Percentiles rank a stretch among this genome's conserved stretches.
phyloP scores from a whole-genome alignment of 2,888 invertebrate species.

The Lycocerus yunnanus region DNA sequence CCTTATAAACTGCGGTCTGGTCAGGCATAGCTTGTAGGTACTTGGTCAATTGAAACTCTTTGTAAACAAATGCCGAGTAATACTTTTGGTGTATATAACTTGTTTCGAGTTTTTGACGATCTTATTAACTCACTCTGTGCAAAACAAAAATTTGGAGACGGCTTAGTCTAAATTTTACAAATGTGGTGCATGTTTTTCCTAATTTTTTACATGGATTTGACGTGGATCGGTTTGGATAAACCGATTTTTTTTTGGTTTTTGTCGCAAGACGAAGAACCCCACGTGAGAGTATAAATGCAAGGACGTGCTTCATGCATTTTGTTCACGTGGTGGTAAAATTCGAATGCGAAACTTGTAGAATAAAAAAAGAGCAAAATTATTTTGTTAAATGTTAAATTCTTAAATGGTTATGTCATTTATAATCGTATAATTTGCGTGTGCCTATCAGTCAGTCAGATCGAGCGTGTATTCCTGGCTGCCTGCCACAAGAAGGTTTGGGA shows the following conservation, averaged over 20 bases:
- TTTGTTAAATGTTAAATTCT: constrained; percentile 6
- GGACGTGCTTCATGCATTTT: neutral
- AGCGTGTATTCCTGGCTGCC: constrained; percentile 94
- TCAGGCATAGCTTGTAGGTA: too few species aligned
- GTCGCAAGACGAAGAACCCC: neutral
- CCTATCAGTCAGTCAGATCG: constrained; percentile 95
- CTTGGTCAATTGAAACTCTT: too few species aligned
- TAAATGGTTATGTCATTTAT: constrained; percentile 37
- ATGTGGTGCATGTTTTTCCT: neutral
- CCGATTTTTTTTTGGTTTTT: neutral
- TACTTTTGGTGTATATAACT: neutral
- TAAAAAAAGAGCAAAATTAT: neutral
- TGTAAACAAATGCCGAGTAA: too few species aligned
- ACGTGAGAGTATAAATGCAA: neutral
- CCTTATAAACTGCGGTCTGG: too few species aligned
- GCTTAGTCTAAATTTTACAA: neutral
- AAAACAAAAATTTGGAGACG: neutral
- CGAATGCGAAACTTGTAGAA: neutral
- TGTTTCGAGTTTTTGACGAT: neutral
- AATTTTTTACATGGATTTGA: neutral
- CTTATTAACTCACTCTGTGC: neutral
- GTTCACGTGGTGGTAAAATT: neutral
- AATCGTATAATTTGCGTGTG: constrained; percentile 54
- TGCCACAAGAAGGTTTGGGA: constrained; percentile 99
- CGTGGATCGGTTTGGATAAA: neutral